A percentile compares a stretch with the other conserved stretches of the same genome.
Conservation (phyloP, 1,140 invertebrate genomes). For the Papilio helenus region DNA sequence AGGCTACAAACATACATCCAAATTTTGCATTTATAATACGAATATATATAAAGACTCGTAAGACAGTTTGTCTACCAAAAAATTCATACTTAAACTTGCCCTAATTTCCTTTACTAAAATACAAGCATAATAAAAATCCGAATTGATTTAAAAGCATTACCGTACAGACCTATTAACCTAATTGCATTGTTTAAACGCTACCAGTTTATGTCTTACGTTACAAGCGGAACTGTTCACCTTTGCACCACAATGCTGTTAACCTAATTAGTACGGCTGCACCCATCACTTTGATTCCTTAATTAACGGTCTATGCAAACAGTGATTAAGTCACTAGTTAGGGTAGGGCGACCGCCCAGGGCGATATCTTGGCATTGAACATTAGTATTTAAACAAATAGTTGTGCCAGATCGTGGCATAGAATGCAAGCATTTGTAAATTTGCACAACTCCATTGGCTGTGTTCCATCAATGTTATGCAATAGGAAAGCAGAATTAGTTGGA, state of each 20-base stretch:
- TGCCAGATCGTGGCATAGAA: not conserved
- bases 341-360: no score
- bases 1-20: no score
- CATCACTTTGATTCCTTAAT: not conserved
- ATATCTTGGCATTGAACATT: not conserved
- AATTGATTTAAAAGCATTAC: not conserved
- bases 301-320: not conserved
- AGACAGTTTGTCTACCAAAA: no score
- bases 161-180: not conserved
- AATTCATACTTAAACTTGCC: no score
- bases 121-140: not conserved
- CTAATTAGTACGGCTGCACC: constrained; percentile 43
- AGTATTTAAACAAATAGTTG: not conserved
- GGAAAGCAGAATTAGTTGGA: not conserved
- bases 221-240: constrained; percentile 47
- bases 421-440: not conserved
- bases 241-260: constrained; percentile 41
- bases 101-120: not conserved
- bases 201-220: constrained; percentile 35
- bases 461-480: constrained; percentile 16
- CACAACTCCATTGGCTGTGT: constrained; percentile 4
- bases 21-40: no score
- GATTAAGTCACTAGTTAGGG: no score
- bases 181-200: constrained; percentile 22
- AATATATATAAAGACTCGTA: no score